phyloP scores from a whole-genome alignment of 2,797 vertebrate species.

The Enteromius radiatus region DNA sequence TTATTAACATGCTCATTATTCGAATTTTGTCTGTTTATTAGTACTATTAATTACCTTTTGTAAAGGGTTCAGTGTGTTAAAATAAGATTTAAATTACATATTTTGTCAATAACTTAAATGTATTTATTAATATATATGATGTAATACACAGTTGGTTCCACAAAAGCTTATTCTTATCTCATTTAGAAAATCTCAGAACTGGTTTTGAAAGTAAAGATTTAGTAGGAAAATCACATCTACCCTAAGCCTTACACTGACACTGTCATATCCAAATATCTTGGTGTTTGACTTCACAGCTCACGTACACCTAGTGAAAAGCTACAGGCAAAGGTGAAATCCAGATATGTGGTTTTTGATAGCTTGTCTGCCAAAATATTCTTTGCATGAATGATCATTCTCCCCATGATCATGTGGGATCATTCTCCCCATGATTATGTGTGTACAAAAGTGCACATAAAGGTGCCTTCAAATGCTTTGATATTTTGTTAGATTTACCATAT shows the following conservation, averaged over 20 bases:
- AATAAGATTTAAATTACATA: no score
- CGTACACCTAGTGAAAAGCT: neutral
- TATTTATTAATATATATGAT: neutral
- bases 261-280: neutral
- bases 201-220: neutral
- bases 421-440: neutral
- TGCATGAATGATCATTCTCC: no score
- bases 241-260: neutral
- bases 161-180: neutral
- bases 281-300: neutral
- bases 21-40: no score
- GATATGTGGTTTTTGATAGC: neutral
- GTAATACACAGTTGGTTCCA: neutral
- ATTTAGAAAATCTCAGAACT: neutral
- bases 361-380: neutral
- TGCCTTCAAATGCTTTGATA: neutral
- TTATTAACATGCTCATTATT: no score
- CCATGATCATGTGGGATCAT: no score
- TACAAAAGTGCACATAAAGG: slow-evolving; percentile 3
- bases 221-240: neutral
- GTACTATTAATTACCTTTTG: no score
- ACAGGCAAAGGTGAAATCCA: neutral
- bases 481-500: neutral
- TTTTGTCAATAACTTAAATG: neutral
- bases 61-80: no score